These are phyloP conservation scores for Eurystomus glaucurus DNA, from an alignment of 2,797 vertebrate genomes.

Conservation along the genomic window DNA sequence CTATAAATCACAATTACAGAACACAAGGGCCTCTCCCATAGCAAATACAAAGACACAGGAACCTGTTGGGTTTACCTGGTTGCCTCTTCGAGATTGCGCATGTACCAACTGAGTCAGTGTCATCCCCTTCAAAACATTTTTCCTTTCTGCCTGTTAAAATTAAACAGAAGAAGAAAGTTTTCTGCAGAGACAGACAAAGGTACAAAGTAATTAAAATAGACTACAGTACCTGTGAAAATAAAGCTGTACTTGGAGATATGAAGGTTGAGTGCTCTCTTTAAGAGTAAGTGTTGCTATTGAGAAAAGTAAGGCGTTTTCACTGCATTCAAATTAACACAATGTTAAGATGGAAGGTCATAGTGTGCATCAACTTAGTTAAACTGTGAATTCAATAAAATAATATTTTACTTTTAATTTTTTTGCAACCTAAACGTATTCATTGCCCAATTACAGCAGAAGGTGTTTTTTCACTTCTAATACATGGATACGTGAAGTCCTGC, in stretches of 20 bases:
- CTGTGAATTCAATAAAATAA: not conserved
- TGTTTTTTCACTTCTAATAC: not conserved
- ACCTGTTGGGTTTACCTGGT: not conserved
- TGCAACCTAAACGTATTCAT: not conserved
- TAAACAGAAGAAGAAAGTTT: not conserved
- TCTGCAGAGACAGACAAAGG: not conserved
- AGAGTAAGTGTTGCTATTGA: not conserved
- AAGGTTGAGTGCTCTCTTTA: not conserved
- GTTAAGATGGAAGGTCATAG: not conserved
- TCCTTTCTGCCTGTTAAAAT: not conserved
- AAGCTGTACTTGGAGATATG: not conserved
- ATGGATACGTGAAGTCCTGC: not conserved
- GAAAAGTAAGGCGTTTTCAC: not conserved
- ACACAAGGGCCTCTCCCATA: not conserved
- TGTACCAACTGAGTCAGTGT: not conserved
- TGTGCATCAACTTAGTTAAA: not conserved
- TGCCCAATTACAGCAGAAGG: not conserved
- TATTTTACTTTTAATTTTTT: not conserved
- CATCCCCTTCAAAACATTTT: not conserved
- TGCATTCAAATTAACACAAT: not conserved
- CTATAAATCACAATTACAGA: slow-evolving; percentile 36
- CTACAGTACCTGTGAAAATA: not conserved
- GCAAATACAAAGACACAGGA: not conserved
- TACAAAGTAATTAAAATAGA: not conserved
- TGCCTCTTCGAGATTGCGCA: not conserved